Evolutionary conservation across 1,140 invertebrate species (phyloP), one percentile per base, ranked within the genome.

Genomic region (Heliconius himera): DNA sequence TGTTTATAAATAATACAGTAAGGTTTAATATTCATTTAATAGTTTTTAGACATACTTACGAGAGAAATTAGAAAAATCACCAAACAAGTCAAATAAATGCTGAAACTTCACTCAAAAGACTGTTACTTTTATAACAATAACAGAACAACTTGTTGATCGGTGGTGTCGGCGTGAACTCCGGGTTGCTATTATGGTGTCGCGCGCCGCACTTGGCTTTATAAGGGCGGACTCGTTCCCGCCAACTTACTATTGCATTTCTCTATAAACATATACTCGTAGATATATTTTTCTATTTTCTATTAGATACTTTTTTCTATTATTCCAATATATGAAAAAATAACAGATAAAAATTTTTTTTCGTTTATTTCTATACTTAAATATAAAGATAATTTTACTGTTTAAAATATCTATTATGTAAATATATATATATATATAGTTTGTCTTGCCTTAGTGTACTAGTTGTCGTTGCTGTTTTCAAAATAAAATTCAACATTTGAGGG

Each of bases 201-300:
- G 79, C 82, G 83, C 79, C 85, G 87, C 78, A 76, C 80, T 72
- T 84, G 83, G 85, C 84, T 89, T 90, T 91, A 91, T 91, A 91
- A 85, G 66, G 77, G 80, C 73, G 78, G 76, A 81, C 74, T 66
- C 71, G 54, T 66, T 66, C 77, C 54, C 51, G 76, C 80, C 49
- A 26, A 71, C 73, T 70, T 66, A 66, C 22, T 66, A 66, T 66
- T 29, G 60, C 22, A 29, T 29, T 66, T 66, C 3, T 1, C 26
- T 26, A n/a, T 29, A 29, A 22, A 60, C 22, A 60, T 60, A 41
- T n/a, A n/a, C 29, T 29, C 29, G 1, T 29, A 66, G 3, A 66
- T 29, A n/a, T 60, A 60, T 60, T 29, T 29, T 29, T 29, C 29
- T 29, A 29, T 29, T 29, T 29, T 29, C 2, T 26, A 60, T 11